Evolutionary conservation across 2,888 invertebrate species (phyloP), one percentile per base, ranked within the genome.

Genomic region (Itoplectis maculator): DNA sequence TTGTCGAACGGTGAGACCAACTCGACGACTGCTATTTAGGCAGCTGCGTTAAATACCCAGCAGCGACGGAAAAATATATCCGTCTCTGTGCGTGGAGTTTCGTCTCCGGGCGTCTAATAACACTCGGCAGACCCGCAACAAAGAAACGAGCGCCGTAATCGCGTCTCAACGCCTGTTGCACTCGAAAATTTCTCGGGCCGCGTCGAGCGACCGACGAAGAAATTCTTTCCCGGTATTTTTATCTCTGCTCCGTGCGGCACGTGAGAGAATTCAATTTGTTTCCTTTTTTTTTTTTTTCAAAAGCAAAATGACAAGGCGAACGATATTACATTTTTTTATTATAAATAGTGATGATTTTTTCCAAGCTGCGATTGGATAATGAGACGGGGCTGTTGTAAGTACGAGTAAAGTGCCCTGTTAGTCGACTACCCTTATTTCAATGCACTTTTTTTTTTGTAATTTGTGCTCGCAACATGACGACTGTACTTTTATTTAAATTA

Each of bases 281-380:
- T n/a, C n/a, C n/a, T n/a, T n/a, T n/a, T n/a, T n/a, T n/a, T n/a
- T n/a, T n/a, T n/a, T 40, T 54, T 79, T 37, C 40, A n/a, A 29
- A 66, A 20, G 49, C 23, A 37, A 15, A 56, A 23, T 20, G 42
- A 59, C 8, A 49, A 42, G 47, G 49, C 9, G 20, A 18, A 35
- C 29, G 40, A 59, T 42, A 61, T 51, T 15, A 29, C 9, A n/a
- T 69, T 63, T 56, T 45, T 68, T 54, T 49, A n/a, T 70, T 72
- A 79, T 51, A 70, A 75, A 73, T 47, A 40, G 20, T 49, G 35
- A 56, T 72, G 54, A 79, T 79, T 87, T 88, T 54, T 91, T 92
- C 86, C 92, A 91, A 92, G 91, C 91, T 90, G 90, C 91, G 82
- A 84, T 75, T 83, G 88, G 86, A 83, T 83, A 79, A 74, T 84